A percentile compares a stretch with the other conserved stretches of the same genome.
Evolutionary conservation across 2,888 invertebrate species (phyloP).

Genomic region (Allygus modestus): DNA sequence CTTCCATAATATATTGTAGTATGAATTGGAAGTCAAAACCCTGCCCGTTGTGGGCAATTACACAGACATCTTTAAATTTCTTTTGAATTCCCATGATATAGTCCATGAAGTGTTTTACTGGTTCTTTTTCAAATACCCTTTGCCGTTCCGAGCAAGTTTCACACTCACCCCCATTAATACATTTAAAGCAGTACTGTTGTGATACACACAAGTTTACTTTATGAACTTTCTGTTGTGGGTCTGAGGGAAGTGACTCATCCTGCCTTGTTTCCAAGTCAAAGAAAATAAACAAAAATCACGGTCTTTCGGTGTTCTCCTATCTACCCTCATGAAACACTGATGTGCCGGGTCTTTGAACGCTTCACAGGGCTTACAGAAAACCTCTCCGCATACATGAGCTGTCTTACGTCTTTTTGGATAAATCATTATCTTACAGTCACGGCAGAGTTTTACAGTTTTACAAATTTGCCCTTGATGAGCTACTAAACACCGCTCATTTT

Average conservation of each 20-base stretch:
- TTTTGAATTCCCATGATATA: slow-evolving; percentile 27
- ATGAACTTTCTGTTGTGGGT: slow-evolving; percentile 8
- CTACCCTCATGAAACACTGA: background rate
- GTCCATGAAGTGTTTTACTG: slow-evolving; percentile 30
- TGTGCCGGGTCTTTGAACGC: background rate
- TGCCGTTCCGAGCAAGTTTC: background rate
- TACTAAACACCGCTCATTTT: no score
- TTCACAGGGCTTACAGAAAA: background rate
- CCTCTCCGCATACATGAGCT: background rate
- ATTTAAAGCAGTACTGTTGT: slow-evolving; percentile 20
- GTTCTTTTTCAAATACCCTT: background rate
- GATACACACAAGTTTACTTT: slow-evolving; percentile 35
- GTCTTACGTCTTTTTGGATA: no score
- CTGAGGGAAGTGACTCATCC: slow-evolving; percentile 56
- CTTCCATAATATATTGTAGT: slow-evolving; percentile 23
- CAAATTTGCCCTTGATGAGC: no score
- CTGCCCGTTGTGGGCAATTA: slow-evolving; percentile 39
- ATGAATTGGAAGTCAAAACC: slow-evolving; percentile 48
- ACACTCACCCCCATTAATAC: background rate
- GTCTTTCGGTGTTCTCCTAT: background rate
- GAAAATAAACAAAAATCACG: slow-evolving; percentile 66
- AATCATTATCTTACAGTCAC: no score
- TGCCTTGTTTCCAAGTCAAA: slow-evolving; percentile 68
- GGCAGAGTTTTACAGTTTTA: no score
- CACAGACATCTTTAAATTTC: slow-evolving; percentile 29